phyloP scores from a whole-genome alignment of 2,888 invertebrate species.

The Lordiphosa andalusiaca region DNA sequence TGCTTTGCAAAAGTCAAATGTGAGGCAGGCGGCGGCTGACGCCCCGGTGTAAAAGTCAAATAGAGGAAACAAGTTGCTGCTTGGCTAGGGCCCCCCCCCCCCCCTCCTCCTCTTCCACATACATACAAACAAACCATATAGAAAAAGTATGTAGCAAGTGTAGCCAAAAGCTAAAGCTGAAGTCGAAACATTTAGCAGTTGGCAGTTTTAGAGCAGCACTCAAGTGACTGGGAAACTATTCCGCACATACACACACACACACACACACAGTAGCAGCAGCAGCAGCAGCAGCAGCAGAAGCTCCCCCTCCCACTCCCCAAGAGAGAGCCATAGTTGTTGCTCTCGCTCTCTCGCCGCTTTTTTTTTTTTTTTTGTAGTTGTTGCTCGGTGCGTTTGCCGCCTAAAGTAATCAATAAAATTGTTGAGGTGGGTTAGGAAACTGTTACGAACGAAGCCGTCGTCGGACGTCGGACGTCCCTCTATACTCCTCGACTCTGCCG shows the following conservation, averaged over 20 bases:
- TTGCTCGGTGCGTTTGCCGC: slow-evolving; percentile 59
- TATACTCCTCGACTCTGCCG: not conserved
- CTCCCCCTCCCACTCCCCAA: slow-evolving; percentile 12
- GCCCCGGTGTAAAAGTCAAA: slow-evolving; percentile 57
- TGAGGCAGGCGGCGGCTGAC: slow-evolving; percentile 24
- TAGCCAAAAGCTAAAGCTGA: slow-evolving; percentile 23
- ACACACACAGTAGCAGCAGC: slow-evolving; percentile 18
- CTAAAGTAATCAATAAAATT: slow-evolving; percentile 80
- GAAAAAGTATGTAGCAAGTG: slow-evolving; percentile 38
- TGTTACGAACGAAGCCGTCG: slow-evolving; percentile 77
- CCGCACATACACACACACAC: slow-evolving; percentile 29
- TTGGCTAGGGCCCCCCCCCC: slow-evolving; percentile 52
- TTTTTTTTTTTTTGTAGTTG: slow-evolving; percentile 20
- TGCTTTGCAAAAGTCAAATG: slow-evolving; percentile 58
- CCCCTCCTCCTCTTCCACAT: too few species aligned
- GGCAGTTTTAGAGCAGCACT: slow-evolving; percentile 52
- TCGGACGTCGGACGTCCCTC: slow-evolving; percentile 30
- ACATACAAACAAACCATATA: slow-evolving; percentile 9
- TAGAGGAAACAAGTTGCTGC: slow-evolving; percentile 73
- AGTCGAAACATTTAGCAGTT: slow-evolving; percentile 42
- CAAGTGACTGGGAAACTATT: slow-evolving; percentile 66
- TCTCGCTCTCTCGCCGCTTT: slow-evolving; percentile 13
- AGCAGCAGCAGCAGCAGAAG: slow-evolving; percentile 10
- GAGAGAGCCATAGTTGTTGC: slow-evolving; percentile 37
- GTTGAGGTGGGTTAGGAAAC: slow-evolving; percentile 81